These are phyloP conservation scores for Knipowitschia caucasica DNA, from an alignment of 2,797 vertebrate species.

Conservation along the genomic window DNA sequence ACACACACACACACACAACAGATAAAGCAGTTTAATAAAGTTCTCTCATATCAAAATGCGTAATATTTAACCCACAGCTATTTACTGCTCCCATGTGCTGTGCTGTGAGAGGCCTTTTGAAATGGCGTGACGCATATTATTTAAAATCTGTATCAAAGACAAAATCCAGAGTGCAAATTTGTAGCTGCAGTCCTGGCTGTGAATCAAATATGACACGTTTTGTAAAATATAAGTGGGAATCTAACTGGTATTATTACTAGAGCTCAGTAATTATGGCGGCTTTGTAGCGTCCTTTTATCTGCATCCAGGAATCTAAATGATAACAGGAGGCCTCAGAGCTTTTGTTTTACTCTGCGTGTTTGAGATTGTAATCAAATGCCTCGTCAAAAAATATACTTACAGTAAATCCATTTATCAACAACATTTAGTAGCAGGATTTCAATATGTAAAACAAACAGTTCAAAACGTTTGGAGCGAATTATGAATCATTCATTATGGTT, in stretches of 20 bases:
- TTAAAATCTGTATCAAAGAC: slow-evolving; percentile 59
- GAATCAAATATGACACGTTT: slow-evolving; percentile 58
- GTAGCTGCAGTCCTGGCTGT: slow-evolving; percentile 44
- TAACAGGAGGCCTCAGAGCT: slow-evolving; percentile 48
- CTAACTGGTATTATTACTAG: slow-evolving; percentile 44
- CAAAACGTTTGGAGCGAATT: neutral
- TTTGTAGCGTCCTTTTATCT: slow-evolving; percentile 58
- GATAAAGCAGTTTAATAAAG: slow-evolving; percentile 5
- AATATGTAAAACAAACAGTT: slow-evolving; percentile 27
- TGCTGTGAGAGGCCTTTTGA: slow-evolving; percentile 39
- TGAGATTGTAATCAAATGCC: slow-evolving; percentile 26
- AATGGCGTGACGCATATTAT: slow-evolving; percentile 48
- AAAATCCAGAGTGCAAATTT: slow-evolving; percentile 46
- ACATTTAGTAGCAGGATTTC: slow-evolving; percentile 17
- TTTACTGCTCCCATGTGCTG: slow-evolving; percentile 28
- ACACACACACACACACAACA: neutral
- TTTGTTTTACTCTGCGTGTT: slow-evolving; percentile 36
- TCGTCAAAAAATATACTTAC: slow-evolving; percentile 27
- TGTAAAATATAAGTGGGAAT: slow-evolving; percentile 55
- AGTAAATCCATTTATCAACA: slow-evolving; percentile 48
- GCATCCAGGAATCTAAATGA: slow-evolving; percentile 60
- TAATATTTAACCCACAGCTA: slow-evolving; percentile 12
- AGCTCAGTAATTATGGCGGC: slow-evolving; percentile 59
- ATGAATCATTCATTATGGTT: too few species aligned
- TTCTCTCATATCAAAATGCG: slow-evolving; percentile 4